Percentiles rank a stretch among this genome's conserved stretches.
Conservation (phyloP, 2,888 invertebrate species). For the Hylaea fasciaria region DNA sequence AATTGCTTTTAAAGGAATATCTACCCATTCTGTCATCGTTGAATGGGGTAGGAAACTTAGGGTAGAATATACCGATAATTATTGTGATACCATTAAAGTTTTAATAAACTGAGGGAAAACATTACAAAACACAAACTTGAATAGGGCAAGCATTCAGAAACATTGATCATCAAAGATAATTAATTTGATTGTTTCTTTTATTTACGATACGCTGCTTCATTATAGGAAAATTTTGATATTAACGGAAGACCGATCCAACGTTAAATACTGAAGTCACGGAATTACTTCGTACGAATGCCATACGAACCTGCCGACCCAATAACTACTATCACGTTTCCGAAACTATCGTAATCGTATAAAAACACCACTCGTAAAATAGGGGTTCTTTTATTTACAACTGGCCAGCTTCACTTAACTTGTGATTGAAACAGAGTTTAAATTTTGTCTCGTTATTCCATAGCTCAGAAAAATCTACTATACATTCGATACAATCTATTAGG, state of each 20-base stretch:
- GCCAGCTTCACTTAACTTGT: neutral
- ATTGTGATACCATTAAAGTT: too few species aligned
- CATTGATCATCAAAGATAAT: too few species aligned
- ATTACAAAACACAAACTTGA: too few species aligned
- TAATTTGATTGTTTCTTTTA: neutral
- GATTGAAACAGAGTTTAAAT: too few species aligned
- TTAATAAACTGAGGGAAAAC: too few species aligned
- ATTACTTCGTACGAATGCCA: constrained; percentile 18
- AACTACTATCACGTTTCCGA: constrained; percentile 28
- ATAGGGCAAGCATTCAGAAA: too few species aligned
- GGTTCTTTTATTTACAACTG: constrained; percentile 14
- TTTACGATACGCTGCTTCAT: neutral
- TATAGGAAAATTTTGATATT: constrained; percentile 13
- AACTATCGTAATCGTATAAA: constrained; percentile 33
- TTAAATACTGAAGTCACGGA: constrained; percentile 31
- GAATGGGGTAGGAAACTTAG: neutral
- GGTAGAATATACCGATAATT: neutral
- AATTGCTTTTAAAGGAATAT: constrained; percentile 28
- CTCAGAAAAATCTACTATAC: too few species aligned
- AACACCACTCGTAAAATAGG: constrained; percentile 18
- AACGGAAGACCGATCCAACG: constrained; percentile 5
- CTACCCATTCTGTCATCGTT: constrained; percentile 11
- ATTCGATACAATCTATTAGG: too few species aligned
- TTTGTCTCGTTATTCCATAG: too few species aligned
- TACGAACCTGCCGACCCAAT: constrained; percentile 26